Evolutionary conservation across 2,113 vertebrate genomes (phyloP), one percentile per base, ranked within the genome.

Genomic region (Planiliza haematocheilus): DNA sequence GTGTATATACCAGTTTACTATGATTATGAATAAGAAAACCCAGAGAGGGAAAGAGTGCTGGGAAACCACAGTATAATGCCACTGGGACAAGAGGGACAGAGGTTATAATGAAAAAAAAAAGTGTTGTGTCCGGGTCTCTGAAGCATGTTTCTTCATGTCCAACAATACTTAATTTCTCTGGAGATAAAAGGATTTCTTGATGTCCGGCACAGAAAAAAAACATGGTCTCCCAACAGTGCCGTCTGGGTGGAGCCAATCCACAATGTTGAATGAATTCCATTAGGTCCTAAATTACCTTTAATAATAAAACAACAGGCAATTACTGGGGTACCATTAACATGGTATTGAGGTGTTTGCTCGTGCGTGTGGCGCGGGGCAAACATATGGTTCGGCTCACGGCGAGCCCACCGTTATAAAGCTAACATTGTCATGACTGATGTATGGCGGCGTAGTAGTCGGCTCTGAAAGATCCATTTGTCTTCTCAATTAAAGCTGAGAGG

Each of bases 381-480:
- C 91, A 93, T 93, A 88, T 93, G 94, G 91, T 92, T 87, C 87
- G 89, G 88, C 91, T 95, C 92, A 93, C 70, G 81, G 83, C 75
- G 69, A 92, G 85, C 92, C 85, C 91, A 81, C 87, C 85, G 83
- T 89, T 92, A 94, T 93, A 93, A 94, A 79, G 88, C 91, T 79
- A 88, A 95, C 75, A 68, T 89, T 92, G 93, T 94, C 94, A 71
- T 50, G 90, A 90, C 53, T 94, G 95, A 95, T 93, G 93, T 91
- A 95, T 94, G 91, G 89, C 83, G 88, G 83, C 68, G 85, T 59
- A 90, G 55, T 90, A 83, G 69, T 86, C 10, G 64, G 87, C 92
- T 92, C 91, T 94, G 92, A 90, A 91, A 92, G 91, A 94, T 95
- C 93, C 93, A 94, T 92, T 95, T 93, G 86, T 89, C 93, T 92